These are phyloP conservation scores for Drosophila ustulata DNA, from an alignment of 2,888 invertebrate species.

Conservation along the genomic window DNA sequence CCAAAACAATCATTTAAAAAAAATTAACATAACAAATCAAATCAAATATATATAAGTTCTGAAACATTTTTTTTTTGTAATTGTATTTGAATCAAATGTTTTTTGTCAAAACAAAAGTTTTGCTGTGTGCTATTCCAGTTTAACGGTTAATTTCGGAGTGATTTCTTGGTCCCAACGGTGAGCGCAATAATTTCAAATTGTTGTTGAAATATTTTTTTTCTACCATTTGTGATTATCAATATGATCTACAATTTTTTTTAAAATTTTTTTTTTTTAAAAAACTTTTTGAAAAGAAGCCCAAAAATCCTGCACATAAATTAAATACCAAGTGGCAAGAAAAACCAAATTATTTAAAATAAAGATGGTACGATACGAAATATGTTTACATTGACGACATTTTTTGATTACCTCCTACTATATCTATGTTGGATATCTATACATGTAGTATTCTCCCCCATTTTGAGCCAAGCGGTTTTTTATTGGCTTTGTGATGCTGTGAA, in stretches of 20 bases:
- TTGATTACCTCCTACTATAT: constrained; percentile 6
- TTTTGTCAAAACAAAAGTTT: constrained; percentile 4
- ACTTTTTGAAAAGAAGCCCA: constrained; percentile 8
- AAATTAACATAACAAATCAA: constrained; percentile 10
- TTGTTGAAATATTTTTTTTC: constrained; percentile 14
- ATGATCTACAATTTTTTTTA: constrained; percentile 27
- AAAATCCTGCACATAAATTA: constrained; percentile 22
- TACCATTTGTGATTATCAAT: constrained; percentile 13
- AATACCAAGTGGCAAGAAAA: constrained; percentile 40
- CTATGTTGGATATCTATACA: not conserved
- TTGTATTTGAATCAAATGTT: constrained; percentile 7
- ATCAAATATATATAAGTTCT: constrained; percentile 8
- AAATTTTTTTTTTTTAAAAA: constrained; percentile 27
- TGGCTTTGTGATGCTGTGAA: constrained; percentile 25
- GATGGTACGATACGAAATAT: constrained; percentile 18
- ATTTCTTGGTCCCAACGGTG: constrained; percentile 47
- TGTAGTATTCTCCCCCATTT: constrained; percentile 4
- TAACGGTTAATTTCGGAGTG: constrained; percentile 52
- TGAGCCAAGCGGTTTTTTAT: constrained; percentile 28
- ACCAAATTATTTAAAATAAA: constrained; percentile 16
- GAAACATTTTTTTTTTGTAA: constrained; percentile 6
- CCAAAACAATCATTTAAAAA: not conserved
- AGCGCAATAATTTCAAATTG: constrained; percentile 49
- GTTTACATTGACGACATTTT: constrained; percentile 16
- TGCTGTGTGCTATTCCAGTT: constrained; percentile 39